Percentiles rank a stretch among this genome's conserved stretches.
Evolutionary conservation across 2,113 vertebrate species (phyloP).

Genomic region (Leucopsar rothschildi): DNA sequence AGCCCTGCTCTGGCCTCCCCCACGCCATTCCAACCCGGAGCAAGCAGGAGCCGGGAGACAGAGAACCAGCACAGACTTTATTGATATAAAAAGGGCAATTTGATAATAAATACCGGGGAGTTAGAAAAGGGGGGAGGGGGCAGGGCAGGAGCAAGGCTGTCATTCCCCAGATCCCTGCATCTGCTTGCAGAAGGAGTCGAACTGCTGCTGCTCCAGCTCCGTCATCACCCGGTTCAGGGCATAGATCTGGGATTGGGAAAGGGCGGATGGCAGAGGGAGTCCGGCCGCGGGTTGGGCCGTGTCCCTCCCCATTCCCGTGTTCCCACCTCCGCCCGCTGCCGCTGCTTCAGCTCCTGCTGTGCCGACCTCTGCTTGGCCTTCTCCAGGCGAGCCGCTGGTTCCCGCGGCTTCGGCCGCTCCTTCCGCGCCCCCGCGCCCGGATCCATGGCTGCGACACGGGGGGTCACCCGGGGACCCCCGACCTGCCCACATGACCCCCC

Average conservation of each 20-base stretch:
- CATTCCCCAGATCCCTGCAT: constrained; percentile 88
- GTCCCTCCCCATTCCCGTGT: not conserved
- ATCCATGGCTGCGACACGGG: constrained; percentile 76
- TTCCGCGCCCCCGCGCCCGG: constrained; percentile 73
- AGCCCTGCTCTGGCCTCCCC: not conserved
- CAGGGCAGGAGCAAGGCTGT: not conserved
- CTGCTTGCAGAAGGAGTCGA: constrained; percentile 94
- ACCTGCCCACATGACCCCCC: rapidly evolving
- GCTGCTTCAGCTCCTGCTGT: constrained; percentile 91
- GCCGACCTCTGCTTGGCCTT: constrained; percentile 79
- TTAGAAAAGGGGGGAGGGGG: not conserved
- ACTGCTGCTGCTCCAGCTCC: constrained; percentile 95
- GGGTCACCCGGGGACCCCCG: not conserved
- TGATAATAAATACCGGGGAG: not conserved
- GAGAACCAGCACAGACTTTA: not conserved
- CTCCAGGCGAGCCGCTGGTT: constrained; percentile 83
- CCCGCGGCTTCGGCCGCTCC: constrained; percentile 86
- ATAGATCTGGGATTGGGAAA: constrained; percentile 79
- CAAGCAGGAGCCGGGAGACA: not conserved
- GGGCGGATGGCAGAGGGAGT: not conserved
- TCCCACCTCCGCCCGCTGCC: constrained; percentile 89
- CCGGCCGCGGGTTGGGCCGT: not conserved
- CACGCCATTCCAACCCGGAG: not conserved
- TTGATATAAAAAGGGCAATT: not conserved
- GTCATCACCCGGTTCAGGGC: constrained; percentile 97